Evolutionary conservation across 2,888 invertebrate species (phyloP).

Genomic region (Pandemis corylana): DNA sequence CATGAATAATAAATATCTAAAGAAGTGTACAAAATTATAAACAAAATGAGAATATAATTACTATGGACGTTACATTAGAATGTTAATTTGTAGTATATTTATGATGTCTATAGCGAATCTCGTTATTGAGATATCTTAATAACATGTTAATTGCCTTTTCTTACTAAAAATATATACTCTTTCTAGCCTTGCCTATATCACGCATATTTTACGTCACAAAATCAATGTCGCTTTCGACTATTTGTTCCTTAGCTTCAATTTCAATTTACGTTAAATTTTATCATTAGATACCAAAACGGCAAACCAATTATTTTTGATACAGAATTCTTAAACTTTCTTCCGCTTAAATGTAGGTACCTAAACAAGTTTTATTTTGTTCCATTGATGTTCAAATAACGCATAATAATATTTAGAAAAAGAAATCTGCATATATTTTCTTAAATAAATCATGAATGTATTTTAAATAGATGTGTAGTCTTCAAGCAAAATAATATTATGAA

Average conservation of each 20-base stretch:
- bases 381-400: conserved; percentile 6
- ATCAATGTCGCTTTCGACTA: background rate
- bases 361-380: background rate
- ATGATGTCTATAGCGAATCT: conserved; percentile 56
- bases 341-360: background rate
- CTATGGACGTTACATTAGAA: conserved; percentile 42
- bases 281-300: background rate
- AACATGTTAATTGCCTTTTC: conserved; percentile 52
- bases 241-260: background rate
- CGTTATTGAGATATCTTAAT: conserved; percentile 54
- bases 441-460: conserved; percentile 27
- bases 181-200: conserved; percentile 10
- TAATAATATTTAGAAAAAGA: conserved; percentile 11
- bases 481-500: conserved; percentile 28
- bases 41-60: conserved; percentile 22
- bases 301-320: background rate
- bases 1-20: conserved; percentile 32
- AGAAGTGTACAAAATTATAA: conserved; percentile 37
- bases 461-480: conserved; percentile 35
- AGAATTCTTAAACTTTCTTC: conserved; percentile 3
- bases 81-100: conserved; percentile 53
- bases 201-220: conserved; percentile 3
- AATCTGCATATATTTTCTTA: conserved; percentile 27
- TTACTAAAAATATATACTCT: conserved; percentile 41
- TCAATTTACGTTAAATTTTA: background rate